Evolutionary conservation across 2,113 vertebrate genomes (phyloP).

Genomic region (Bubo bubo): DNA sequence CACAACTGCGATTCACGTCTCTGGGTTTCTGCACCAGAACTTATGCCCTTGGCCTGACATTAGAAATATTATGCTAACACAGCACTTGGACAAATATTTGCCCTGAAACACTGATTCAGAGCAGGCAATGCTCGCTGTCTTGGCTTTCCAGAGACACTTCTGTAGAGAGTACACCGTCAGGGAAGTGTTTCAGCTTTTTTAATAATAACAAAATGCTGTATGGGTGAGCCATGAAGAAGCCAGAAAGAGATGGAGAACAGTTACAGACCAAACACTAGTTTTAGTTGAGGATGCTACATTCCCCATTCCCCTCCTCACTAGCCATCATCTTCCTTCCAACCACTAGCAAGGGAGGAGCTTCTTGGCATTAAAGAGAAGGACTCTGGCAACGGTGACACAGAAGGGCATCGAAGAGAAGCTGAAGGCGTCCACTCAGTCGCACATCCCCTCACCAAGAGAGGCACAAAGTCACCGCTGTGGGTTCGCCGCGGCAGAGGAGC

Average conservation of each 20-base stretch:
- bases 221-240: rapidly evolving
- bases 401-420: not conserved
- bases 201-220: not conserved
- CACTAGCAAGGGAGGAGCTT: not conserved
- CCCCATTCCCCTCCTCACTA: not conserved
- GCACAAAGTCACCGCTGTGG: rapidly evolving
- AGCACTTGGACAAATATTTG: not conserved
- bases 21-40: not conserved
- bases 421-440: not conserved
- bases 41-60: not conserved
- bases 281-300: rapidly evolving
- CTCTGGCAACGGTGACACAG: rapidly evolving
- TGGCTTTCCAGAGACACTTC: not conserved
- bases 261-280: not conserved
- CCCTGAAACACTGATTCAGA: not conserved
- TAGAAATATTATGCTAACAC: not conserved
- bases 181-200: not conserved
- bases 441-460: not conserved
- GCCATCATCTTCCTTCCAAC: rapidly evolving
- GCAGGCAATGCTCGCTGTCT: rapidly evolving
- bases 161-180: rapidly evolving
- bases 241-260: not conserved
- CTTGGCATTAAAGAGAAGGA: not conserved
- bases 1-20: not conserved
- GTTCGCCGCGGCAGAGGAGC: rapidly evolving